Evolutionary conservation across 2,113 vertebrate species (phyloP).

Genomic region (Ptychochromis oligacanthus): DNA sequence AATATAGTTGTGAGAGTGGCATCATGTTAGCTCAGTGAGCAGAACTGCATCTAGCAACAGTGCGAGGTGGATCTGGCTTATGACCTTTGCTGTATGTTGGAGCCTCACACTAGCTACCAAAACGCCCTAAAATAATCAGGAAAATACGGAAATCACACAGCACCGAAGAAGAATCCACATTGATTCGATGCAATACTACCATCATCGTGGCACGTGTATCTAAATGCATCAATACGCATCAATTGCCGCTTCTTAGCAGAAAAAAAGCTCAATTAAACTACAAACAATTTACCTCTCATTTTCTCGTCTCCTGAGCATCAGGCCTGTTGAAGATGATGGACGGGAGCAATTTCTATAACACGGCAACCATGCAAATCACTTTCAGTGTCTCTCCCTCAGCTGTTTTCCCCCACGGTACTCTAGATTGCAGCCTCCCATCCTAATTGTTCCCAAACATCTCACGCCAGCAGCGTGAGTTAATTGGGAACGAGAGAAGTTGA

Average conservation of each 20-base stretch:
- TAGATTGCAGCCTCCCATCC: conserved; percentile 63
- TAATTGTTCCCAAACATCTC: conserved; percentile 74
- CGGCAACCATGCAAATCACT: conserved; percentile 67
- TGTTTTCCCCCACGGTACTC: conserved; percentile 44
- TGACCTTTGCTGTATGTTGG: background rate
- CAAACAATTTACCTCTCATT: conserved; percentile 68
- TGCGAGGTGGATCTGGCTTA: background rate
- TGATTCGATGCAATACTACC: background rate
- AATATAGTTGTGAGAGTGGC: background rate
- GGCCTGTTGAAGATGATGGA: conserved; percentile 71
- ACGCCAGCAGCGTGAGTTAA: conserved; percentile 55
- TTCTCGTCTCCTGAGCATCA: conserved; percentile 48
- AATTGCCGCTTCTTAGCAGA: conserved; percentile 4
- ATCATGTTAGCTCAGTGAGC: background rate
- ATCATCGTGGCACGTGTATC: conserved; percentile 8
- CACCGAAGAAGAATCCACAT: background rate
- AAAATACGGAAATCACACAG: background rate
- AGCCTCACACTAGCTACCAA: background rate
- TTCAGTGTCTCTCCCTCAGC: conserved; percentile 43
- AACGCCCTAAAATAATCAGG: background rate
- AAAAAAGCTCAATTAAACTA: conserved; percentile 58
- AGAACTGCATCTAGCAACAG: background rate
- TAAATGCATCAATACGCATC: conserved; percentile 2
- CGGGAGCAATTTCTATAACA: conserved; percentile 68
- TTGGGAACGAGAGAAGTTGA: conserved; percentile 57